Conservation (phyloP, 2,888 invertebrate genomes). For the Apantesis nais region DNA sequence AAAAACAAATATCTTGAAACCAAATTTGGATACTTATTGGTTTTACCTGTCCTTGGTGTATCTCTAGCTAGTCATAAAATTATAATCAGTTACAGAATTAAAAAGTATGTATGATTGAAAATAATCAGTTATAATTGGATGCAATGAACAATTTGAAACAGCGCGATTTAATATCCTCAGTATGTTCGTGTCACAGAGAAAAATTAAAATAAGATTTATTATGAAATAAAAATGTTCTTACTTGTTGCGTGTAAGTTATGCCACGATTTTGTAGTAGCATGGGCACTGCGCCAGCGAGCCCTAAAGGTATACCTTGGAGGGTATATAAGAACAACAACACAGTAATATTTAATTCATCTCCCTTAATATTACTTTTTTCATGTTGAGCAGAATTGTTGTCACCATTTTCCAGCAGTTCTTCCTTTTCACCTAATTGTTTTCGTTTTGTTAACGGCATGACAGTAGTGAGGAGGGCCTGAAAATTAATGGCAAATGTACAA, state of each 20-base stretch:
- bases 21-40: not conserved
- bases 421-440: constrained; percentile 70
- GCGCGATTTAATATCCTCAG: not conserved
- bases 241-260: constrained; percentile 97
- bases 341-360: constrained; percentile 92
- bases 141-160: constrained; percentile 3
- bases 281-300: constrained; percentile 96
- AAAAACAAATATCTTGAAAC: not conserved
- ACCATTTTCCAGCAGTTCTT: constrained; percentile 78
- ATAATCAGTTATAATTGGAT: constrained; percentile 4
- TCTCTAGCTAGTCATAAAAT: not conserved
- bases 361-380: constrained; percentile 85
- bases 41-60: not conserved
- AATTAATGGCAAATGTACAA: constrained; percentile 27
- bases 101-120: not conserved
- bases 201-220: not conserved
- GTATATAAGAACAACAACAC: constrained; percentile 96
- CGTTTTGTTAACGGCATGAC: constrained; percentile 79
- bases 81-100: not conserved
- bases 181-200: not conserved
- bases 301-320: constrained; percentile 97
- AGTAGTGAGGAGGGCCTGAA: constrained; percentile 67
- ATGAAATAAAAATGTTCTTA: constrained; percentile 38
- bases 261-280: constrained; percentile 97
- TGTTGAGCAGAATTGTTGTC: constrained; percentile 57